Evolutionary conservation across 2,888 invertebrate genomes (phyloP).

Genomic region (Dromius quadrimaculatus): DNA sequence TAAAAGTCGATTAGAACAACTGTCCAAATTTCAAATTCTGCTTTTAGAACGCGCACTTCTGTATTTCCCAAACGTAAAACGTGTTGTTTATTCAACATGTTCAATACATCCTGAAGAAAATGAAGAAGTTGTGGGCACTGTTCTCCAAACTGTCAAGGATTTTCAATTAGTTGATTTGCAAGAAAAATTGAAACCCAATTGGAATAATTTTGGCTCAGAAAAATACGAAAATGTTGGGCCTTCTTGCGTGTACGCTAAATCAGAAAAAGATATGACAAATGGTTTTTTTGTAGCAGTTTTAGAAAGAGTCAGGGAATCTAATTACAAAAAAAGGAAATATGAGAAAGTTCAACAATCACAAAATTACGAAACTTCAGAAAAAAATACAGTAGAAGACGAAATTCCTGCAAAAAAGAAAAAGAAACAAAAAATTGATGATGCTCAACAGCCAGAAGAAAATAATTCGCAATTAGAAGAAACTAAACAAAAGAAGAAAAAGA

Average conservation of each 20-base stretch:
- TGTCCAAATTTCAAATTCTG: constrained; percentile 84
- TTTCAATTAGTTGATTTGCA: constrained; percentile 76
- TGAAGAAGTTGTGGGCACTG: constrained; percentile 87
- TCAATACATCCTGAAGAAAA: constrained; percentile 92
- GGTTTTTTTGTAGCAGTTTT: constrained; percentile 97
- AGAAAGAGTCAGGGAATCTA: constrained; percentile 69
- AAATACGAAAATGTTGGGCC: constrained; percentile 77
- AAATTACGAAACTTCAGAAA: constrained; percentile 9
- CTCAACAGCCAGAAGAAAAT: neutral
- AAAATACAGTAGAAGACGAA: constrained; percentile 43
- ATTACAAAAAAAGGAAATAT: neutral
- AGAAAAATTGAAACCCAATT: constrained; percentile 73
- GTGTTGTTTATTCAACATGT: constrained; percentile 96
- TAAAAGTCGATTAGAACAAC: constrained; percentile 71
- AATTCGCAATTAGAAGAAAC: no score
- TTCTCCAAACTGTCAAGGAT: constrained; percentile 70
- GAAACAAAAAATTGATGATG: constrained; percentile 12
- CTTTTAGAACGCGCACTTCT: constrained; percentile 88
- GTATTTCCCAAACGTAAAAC: constrained; percentile 83
- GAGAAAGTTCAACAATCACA: neutral
- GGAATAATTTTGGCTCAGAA: constrained; percentile 77
- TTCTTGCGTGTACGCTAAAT: constrained; percentile 82
- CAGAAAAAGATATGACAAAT: constrained; percentile 84
- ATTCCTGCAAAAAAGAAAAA: constrained; percentile 4
- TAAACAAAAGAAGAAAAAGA: constrained; percentile 24